Evolutionary conservation across 2,888 invertebrate genomes (phyloP).

Genomic region (Abscondita cerata): DNA sequence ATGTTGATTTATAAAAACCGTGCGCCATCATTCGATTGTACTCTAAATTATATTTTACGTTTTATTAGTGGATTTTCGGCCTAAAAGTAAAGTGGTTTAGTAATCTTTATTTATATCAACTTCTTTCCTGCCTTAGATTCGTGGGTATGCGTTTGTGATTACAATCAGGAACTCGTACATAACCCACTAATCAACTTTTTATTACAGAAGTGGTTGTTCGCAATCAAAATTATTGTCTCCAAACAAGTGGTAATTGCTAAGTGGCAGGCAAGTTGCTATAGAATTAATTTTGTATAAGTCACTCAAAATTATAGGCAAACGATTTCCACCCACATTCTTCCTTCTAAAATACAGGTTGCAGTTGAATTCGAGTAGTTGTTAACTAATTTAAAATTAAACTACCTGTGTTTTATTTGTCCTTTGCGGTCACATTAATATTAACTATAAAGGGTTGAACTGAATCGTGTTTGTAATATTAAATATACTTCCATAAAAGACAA

Average conservation of each 20-base stretch:
- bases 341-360: conserved; percentile 17
- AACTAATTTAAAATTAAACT: no score
- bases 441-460: no score
- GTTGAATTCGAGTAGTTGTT: neutral
- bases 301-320: conserved; percentile 7
- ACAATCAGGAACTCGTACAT: neutral
- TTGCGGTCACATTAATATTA: no score
- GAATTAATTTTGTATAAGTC: conserved; percentile 13
- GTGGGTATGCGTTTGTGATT: neutral
- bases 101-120: conserved; percentile 22
- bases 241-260: neutral
- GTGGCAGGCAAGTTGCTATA: neutral
- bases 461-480: conserved; percentile 1
- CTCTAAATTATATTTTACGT: conserved; percentile 20
- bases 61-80: conserved; percentile 19
- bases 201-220: neutral
- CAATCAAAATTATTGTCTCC: conserved; percentile 11
- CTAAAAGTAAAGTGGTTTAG: conserved; percentile 12
- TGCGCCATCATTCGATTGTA: conserved; percentile 22
- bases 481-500: conserved; percentile 7
- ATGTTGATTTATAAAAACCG: conserved; percentile 42
- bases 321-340: conserved; percentile 12
- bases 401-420: no score
- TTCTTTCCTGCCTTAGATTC: neutral
- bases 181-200: neutral